Conservation (phyloP, 2,113 vertebrate genomes). For the Vombatus ursinus region DNA sequence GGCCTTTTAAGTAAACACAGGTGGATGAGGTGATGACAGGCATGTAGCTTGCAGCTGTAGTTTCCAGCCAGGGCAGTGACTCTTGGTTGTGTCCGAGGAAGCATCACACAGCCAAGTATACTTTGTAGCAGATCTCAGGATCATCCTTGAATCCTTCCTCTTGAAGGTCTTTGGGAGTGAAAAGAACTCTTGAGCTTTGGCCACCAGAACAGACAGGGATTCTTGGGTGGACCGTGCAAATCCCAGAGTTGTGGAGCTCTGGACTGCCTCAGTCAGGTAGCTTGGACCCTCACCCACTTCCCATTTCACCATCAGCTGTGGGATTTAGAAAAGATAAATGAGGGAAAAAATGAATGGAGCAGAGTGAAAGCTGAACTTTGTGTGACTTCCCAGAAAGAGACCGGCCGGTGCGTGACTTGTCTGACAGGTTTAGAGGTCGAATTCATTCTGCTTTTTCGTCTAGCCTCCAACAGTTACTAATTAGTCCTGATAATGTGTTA, state of each 20-base stretch:
- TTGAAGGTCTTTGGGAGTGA: background rate
- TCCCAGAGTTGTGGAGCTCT: background rate
- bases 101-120: background rate
- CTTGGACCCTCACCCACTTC: background rate
- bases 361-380: background rate
- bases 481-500: conserved; percentile 51
- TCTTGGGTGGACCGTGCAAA: background rate
- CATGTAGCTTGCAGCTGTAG: background rate
- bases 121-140: background rate
- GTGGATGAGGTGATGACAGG: background rate
- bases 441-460: conserved; percentile 8
- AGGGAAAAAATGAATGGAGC: background rate
- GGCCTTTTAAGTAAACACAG: background rate
- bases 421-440: conserved; percentile 4
- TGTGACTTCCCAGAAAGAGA: conserved; percentile 54
- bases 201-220: background rate
- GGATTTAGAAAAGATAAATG: background rate
- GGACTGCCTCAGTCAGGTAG: background rate
- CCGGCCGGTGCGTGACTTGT: conserved; percentile 61
- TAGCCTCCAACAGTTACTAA: conserved; percentile 38
- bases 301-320: background rate
- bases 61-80: background rate
- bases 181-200: background rate
- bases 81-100: background rate
- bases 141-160: background rate